A percentile compares a stretch with the other conserved stretches of the same genome.
Conservation (phyloP, 23 tunicate species). For the Phallusia fumigata region DNA sequence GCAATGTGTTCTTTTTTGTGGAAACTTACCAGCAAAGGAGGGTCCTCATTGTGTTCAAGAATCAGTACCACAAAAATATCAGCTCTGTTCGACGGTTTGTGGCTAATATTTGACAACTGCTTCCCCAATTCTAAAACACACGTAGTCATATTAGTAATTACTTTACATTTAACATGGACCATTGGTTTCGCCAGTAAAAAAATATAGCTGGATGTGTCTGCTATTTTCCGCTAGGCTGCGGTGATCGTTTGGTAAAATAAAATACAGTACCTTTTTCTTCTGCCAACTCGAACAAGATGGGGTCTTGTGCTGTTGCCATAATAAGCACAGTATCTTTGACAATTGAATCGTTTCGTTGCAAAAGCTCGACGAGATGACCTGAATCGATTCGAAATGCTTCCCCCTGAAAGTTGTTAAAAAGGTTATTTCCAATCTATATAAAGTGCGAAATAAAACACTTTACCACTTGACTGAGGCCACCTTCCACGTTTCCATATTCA, state of each 20-base stretch:
- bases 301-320: not conserved
- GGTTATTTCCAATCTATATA: not conserved
- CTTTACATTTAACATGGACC: not conserved
- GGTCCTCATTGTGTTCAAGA: not conserved
- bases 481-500: constrained; percentile 61
- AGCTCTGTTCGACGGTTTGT: not conserved
- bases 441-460: not conserved
- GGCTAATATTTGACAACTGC: not conserved
- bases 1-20: not conserved
- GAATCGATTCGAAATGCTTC: not conserved
- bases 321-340: not conserved
- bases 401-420: not conserved
- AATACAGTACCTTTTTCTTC: not conserved
- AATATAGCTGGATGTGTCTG: no score
- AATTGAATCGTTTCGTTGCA: not conserved
- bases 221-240: no score
- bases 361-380: not conserved
- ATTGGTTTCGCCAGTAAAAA: no score
- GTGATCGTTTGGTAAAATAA: no score
- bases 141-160: no score
- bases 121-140: not conserved
- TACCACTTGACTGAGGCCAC: constrained; percentile 36
- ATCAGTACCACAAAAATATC: constrained; percentile 8
- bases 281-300: not conserved
- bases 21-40: constrained; percentile 17